phyloP scores from a whole-genome alignment of 92 coral and sea anemone genomes.

The Meandrina meandrites region DNA sequence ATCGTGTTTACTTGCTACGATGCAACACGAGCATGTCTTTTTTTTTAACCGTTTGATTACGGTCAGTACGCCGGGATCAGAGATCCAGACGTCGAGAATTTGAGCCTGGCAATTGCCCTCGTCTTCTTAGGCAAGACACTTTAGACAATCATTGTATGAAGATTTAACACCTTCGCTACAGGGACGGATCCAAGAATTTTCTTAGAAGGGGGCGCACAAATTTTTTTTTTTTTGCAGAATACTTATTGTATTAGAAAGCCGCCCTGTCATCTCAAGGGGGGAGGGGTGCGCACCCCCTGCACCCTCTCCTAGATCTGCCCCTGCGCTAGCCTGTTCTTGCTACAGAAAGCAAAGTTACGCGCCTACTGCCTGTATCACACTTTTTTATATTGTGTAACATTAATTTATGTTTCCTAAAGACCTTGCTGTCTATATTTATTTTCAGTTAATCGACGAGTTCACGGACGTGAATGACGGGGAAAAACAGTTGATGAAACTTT shows the following conservation, averaged over 20 bases:
- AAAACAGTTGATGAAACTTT: slow-evolving; percentile 93
- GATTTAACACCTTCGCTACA: no score
- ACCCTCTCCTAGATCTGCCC: no score
- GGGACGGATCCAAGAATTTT: no score
- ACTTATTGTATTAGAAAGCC: no score
- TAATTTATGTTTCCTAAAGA: not conserved
- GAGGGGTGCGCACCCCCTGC: not conserved
- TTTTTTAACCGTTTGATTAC: no score
- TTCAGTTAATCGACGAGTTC: slow-evolving; percentile 96
- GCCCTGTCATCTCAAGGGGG: no score
- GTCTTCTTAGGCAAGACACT: not conserved
- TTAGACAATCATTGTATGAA: no score
- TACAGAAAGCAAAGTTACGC: not conserved
- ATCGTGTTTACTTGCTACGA: not conserved
- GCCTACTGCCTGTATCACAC: not conserved
- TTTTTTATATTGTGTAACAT: not conserved
- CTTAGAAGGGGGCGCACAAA: no score
- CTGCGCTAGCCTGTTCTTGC: not conserved
- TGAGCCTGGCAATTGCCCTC: not conserved
- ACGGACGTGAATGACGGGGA: slow-evolving; percentile 97
- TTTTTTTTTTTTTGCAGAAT: no score
- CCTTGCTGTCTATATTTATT: not conserved
- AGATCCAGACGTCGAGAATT: not conserved
- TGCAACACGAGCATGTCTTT: not conserved
- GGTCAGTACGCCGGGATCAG: not conserved